Conservation (phyloP, 2,888 invertebrate species). For the Cheilosia grossa region DNA sequence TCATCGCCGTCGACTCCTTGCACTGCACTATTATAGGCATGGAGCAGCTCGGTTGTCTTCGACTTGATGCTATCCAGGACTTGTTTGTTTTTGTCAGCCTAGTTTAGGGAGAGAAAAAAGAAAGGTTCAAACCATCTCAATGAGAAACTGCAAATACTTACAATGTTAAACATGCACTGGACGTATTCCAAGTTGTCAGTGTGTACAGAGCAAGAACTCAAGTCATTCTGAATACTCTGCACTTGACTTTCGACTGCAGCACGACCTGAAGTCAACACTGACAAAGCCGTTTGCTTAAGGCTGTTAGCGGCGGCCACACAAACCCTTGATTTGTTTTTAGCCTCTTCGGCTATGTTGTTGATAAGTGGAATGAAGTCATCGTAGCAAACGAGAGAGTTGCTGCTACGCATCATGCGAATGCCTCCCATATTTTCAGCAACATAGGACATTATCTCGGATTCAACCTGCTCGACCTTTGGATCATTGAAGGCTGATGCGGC, state of each 20-base stretch:
- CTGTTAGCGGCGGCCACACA: conserved; percentile 38
- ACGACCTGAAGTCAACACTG: not conserved
- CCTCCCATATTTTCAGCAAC: conserved; percentile 52
- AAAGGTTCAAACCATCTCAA: not conserved
- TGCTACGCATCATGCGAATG: conserved; percentile 65
- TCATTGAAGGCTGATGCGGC: conserved; percentile 11
- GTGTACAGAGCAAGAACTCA: conserved; percentile 50
- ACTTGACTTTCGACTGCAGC: not conserved
- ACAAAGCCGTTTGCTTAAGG: not conserved
- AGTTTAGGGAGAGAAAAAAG: not conserved
- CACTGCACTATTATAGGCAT: not conserved
- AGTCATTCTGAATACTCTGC: conserved; percentile 52
- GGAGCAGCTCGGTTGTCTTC: not conserved
- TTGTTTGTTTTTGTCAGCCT: conserved; percentile 12
- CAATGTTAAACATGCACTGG: conserved; percentile 64
- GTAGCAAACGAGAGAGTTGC: conserved; percentile 68
- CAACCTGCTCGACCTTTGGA: conserved; percentile 55
- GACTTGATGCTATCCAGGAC: conserved; percentile 10
- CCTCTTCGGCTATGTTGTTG: conserved; percentile 40
- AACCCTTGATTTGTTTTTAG: conserved; percentile 57
- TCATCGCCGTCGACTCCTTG: not conserved
- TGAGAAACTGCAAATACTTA: conserved; percentile 43
- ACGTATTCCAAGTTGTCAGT: conserved; percentile 70
- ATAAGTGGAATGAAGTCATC: conserved; percentile 73
- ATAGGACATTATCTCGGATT: conserved; percentile 65